Base-by-base conservation (phyloP, 2,797 vertebrate genomes). In the Anguilla obscura region DNA sequence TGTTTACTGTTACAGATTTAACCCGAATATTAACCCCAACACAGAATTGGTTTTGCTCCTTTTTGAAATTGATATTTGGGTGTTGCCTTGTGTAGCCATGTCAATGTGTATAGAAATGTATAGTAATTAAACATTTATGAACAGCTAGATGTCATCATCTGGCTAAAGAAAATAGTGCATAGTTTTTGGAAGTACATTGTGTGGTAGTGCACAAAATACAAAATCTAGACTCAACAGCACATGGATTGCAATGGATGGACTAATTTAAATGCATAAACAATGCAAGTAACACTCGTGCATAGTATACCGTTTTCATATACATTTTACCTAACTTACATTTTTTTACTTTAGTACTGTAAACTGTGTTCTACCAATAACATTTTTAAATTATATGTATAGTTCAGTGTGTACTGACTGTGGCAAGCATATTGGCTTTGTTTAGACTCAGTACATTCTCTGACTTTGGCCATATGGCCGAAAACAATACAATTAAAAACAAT, bases 381-480 rank as follows among this genome's bases (percentile, higher is more conserved):
- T n/a, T 66, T 45, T 45, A 45, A 45, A n/a, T 66, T 66, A 66
- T 63, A 63, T 63, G 21, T 63, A n/a, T 7, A 8, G 63, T 69
- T 27, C 63, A 9, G 60, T 21, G 24, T 24, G 21, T 63, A 63
- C 24, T 69, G 63, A 27, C 63, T 69, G 56, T 18, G 24, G 63
- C 63, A 69, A 69, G 63, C n/a, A 69, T 69, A 27, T 27, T 69
- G 63, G 63, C 63, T n/a, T 69, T 66, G 63, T n/a, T 66, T 66
- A n/a, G 63, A 24, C 63, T 66, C 27, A 18, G 24, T 7, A 1
- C 24, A 8, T 66, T n/a, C 63, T 66, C 18, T 7, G 63, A 69
- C 6, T 69, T n/a, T 69, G 63, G 63, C 21, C 24, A 27, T 66
- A n/a, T 66, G 24, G 21, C 63, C n/a, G 4, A 66, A 27, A 66